Evolutionary conservation across 2,113 vertebrate genomes (phyloP).

Genomic region (Ellobius talpinus): DNA sequence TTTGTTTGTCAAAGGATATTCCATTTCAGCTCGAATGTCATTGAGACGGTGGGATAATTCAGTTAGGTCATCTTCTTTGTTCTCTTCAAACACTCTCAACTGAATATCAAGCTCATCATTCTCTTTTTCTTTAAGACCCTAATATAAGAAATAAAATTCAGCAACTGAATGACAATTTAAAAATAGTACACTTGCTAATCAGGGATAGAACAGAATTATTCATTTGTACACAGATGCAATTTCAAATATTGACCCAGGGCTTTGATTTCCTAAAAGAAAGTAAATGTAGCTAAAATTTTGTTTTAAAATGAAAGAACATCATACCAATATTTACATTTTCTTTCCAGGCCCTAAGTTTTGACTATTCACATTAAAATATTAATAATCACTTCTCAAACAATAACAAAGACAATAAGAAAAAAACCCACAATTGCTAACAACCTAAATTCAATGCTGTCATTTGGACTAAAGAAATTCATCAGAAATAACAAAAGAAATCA

Average conservation of each 20-base stretch:
- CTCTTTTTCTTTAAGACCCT: constrained; percentile 96
- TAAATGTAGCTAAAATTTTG: neutral
- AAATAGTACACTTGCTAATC: constrained; percentile 54
- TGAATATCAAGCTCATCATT: constrained; percentile 99
- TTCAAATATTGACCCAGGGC: constrained; percentile 54
- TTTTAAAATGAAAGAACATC: constrained; percentile 57
- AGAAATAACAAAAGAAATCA: constrained; percentile 60
- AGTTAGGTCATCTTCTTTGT: constrained; percentile 97
- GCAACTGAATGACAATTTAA: constrained; percentile 50
- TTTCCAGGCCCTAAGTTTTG: neutral
- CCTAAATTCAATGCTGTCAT: constrained; percentile 41
- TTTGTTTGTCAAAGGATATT: constrained; percentile 95
- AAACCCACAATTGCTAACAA: constrained; percentile 38
- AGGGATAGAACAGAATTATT: constrained; percentile 3
- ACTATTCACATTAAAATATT: constrained; percentile 63
- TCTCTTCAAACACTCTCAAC: constrained; percentile 98
- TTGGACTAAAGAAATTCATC: constrained; percentile 63
- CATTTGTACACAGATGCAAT: constrained; percentile 4
- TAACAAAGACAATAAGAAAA: neutral
- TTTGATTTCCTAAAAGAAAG: constrained; percentile 32
- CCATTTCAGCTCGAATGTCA: constrained; percentile 98
- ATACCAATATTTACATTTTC: constrained; percentile 16
- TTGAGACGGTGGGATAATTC: constrained; percentile 97
- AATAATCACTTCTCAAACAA: neutral
- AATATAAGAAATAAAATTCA: constrained; percentile 78